Base-by-base conservation (phyloP, 2,888 invertebrate species). In the Oligia fasciuncula region DNA sequence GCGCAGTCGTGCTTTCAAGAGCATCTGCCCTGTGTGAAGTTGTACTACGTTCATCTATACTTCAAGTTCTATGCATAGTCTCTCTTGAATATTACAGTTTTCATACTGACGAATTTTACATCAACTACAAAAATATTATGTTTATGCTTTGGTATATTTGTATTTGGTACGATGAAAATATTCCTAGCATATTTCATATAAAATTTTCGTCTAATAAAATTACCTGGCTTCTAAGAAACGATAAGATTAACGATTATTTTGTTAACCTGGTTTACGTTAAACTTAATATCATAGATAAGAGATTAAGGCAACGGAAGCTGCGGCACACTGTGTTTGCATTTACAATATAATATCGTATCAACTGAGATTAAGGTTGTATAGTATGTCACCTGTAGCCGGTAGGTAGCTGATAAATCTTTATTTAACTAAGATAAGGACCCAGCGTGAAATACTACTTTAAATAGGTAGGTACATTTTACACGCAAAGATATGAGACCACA, bases 291-390 rank as follows among this genome's bases (percentile, higher is more conserved):
- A 83, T 88, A 93, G 94, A 95, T 95, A 95, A 94, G 91, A 94
- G 94, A 95, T 95, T 94, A 95, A 91, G 85, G 90, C 91, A 91
- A 94, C 95, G 96, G 96, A 96, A 95, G 96, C 96, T 95, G 95
- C 93, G 93, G 91, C 92, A 91, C 91, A 92, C 91, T 89, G 85
- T 96, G 96, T 96, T 96, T 96, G 93, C 93, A 71, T 92, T 92
- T 89, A 91, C 89, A 90, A 92, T 94, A 93, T 91, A 92, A 92
- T 94, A 93, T 94, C 93, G 94, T 96, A 94, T 95, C 95, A 95
- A 89, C 84, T 87, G 84, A 95, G 96, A 96, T 95, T 95, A 95
- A 87, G 90, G 90, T 86, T 92, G 92, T 92, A 91, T 93, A 92
- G 96, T 95, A 95, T 96, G 95, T 96, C 95, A 95, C 93, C 92